phyloP scores from a whole-genome alignment of 2,888 invertebrate genomes.

The Lasioglossum figueresi region DNA sequence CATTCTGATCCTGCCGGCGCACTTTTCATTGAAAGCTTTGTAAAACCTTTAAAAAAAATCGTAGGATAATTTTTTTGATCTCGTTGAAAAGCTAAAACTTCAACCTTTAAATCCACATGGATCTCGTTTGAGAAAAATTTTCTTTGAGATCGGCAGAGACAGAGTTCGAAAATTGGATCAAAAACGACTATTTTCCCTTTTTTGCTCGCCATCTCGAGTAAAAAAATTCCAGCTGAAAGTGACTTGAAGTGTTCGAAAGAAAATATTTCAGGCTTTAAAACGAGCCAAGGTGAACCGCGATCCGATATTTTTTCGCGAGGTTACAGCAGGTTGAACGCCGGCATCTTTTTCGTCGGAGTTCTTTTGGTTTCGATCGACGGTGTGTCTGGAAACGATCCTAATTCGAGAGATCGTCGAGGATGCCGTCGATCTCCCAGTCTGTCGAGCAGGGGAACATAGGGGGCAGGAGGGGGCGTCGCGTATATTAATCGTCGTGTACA shows the following conservation, averaged over 20 bases:
- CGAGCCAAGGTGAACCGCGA: fast-evolving
- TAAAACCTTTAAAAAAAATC: no score
- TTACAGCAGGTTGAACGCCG: neutral
- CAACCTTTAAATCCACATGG: no score
- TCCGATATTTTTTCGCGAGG: neutral
- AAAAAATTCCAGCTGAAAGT: neutral
- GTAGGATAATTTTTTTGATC: no score
- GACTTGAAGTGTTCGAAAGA: neutral
- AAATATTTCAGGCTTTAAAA: neutral
- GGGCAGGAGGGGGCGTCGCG: neutral
- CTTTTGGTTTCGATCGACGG: neutral
- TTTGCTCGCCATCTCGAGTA: neutral
- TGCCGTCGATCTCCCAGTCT: neutral
- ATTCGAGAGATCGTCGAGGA: slow-evolving; percentile 5
- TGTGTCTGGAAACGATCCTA: neutral
- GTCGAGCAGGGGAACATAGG: neutral
- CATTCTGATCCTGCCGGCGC: no score
- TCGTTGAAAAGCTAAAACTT: no score
- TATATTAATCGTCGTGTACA: slow-evolving; percentile 60
- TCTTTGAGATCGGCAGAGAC: no score
- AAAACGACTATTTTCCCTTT: no score
- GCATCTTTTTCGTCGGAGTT: neutral
- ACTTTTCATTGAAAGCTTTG: no score
- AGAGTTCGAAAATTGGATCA: no score
- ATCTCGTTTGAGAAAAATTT: no score